Base-by-base conservation (phyloP, 1,140 invertebrate species). In the Drosophila tropicalis region DNA sequence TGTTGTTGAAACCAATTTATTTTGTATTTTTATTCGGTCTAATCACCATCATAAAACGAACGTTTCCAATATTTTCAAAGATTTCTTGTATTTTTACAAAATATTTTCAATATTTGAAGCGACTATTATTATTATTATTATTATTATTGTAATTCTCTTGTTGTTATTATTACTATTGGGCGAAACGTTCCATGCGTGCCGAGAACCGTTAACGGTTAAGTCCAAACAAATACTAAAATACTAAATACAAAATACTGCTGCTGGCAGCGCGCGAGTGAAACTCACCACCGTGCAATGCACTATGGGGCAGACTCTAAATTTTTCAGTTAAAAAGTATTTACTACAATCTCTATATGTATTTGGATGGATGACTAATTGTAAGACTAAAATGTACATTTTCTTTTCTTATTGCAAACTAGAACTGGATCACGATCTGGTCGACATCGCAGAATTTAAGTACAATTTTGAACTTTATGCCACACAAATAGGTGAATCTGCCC, bases 201-300 rank as follows among this genome's bases (percentile, higher is more conserved):
- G 57, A 73, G 85, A 89, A 90, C 89, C 89, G 89, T 73, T 75
- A 89, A 90, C 83, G 82, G 82, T 81, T 76, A 82, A 80, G 78
- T 90, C 87, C 80, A 90, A 90, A 86, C 84, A 90, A 91, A 90
- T 90, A 90, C 76, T 85, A 82, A n/a, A n/a, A n/a, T n/a, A n/a
- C n/a, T n/a, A n/a, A n/a, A n/a, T n/a, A n/a, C n/a, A n/a, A n/a
- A n/a, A n/a, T n/a, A n/a, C n/a, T n/a, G 58, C 67, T 75, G 76
- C 71, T 74, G 58, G 55, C 62, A 19, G 72, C 68, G 70, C n/a
- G n/a, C 64, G 54, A 70, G 69, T 40, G 3, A 61, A 86, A 82
- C 40, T 82, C 79, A 79, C 79, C 83, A 83, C 36, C 36, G 12
- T 13, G 5, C 34, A 36, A 12, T 10, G 34, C 5, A 12, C 34